Conservation (phyloP, 1,140 invertebrate genomes). For the Drosophila truncata region DNA sequence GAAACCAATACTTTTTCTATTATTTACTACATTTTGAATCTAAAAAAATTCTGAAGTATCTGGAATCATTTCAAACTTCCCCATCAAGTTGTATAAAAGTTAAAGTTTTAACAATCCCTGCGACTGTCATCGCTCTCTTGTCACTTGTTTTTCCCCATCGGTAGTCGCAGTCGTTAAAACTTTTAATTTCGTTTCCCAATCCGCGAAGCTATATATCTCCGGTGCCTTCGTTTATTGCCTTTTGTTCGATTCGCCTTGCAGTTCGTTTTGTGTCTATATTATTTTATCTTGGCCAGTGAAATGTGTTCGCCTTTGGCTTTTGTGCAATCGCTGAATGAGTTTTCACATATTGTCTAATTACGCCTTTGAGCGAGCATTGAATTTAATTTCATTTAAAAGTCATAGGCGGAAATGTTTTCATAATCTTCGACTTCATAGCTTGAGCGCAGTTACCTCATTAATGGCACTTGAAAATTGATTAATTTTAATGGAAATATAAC, state of each 20-base stretch:
- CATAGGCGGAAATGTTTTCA: slow-evolving; percentile 55
- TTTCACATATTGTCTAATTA: slow-evolving; percentile 72
- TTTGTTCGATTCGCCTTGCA: slow-evolving; percentile 36
- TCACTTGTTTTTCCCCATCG: slow-evolving; percentile 11
- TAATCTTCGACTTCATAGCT: slow-evolving; percentile 21
- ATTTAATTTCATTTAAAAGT: slow-evolving; percentile 38
- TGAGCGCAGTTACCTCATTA: slow-evolving; percentile 23
- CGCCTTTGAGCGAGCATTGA: slow-evolving; percentile 39
- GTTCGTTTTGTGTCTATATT: slow-evolving; percentile 22
- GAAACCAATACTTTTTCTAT: neutral
- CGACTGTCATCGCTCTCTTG: slow-evolving; percentile 2
- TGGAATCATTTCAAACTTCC: neutral
- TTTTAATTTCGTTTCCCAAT: slow-evolving; percentile 32
- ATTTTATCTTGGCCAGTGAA: slow-evolving; percentile 26
- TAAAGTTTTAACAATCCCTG: neutral
- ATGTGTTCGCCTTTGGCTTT: slow-evolving; percentile 36
- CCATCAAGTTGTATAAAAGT: slow-evolving; percentile 1
- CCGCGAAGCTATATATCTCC: neutral
- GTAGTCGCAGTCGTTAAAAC: slow-evolving; percentile 33
- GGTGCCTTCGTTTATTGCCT: slow-evolving; percentile 40
- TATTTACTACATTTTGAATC: neutral
- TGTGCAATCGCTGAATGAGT: slow-evolving; percentile 61
- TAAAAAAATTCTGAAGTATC: neutral
- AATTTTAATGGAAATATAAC: slow-evolving; percentile 12
- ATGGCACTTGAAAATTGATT: slow-evolving; percentile 34